phyloP scores from a whole-genome alignment of 2,113 vertebrate species.

The Apteryx mantelli region DNA sequence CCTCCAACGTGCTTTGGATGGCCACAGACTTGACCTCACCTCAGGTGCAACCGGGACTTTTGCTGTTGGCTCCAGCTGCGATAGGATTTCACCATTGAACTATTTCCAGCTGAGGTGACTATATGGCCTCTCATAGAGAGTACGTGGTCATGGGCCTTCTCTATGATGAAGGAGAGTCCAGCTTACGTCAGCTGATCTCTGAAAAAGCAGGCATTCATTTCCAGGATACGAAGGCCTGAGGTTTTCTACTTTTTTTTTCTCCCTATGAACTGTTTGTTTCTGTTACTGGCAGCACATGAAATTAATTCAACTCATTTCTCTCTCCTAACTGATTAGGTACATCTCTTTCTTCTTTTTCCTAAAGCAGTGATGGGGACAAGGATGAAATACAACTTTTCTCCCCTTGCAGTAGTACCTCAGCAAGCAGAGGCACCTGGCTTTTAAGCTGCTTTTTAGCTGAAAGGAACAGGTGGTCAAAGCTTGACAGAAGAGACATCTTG shows the following conservation, averaged over 20 bases:
- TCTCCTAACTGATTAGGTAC: not conserved
- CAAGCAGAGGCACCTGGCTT: not conserved
- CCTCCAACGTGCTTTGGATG: not conserved
- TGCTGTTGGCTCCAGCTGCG: not conserved
- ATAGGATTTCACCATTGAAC: not conserved
- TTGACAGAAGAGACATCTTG: not conserved
- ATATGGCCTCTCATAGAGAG: not conserved
- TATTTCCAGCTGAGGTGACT: not conserved
- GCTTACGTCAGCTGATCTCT: not conserved
- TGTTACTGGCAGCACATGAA: not conserved
- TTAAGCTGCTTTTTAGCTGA: not conserved
- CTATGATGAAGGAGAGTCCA: not conserved
- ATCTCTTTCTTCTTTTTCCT: not conserved
- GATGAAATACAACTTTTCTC: not conserved
- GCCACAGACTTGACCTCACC: not conserved
- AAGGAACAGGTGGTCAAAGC: not conserved
- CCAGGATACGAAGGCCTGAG: not conserved
- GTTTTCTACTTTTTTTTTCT: not conserved
- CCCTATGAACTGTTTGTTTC: not conserved
- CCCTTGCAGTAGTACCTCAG: accelerated
- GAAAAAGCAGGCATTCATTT: no score
- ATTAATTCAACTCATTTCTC: not conserved
- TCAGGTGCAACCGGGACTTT: not conserved
- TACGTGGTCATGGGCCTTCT: not conserved
- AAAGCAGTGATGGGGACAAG: not conserved